Base-by-base conservation (phyloP, 2,888 invertebrate genomes). In the Dendrolimus pini region DNA sequence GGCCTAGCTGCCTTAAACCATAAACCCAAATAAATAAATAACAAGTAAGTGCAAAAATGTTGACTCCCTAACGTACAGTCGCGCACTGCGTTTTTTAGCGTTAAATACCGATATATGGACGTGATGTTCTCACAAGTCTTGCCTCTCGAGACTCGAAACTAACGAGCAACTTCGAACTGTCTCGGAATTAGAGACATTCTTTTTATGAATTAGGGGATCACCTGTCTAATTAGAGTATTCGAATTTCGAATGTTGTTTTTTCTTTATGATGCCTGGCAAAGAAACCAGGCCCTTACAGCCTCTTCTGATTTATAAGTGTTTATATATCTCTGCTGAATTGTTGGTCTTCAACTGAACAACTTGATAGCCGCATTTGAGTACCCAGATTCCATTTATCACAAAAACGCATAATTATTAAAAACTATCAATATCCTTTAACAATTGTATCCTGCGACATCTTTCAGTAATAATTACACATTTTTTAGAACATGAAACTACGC, bases 141-240 rank as follows among this genome's bases (percentile, higher is more conserved):
- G 47, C 0, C 47, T 47, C 47, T 47, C 47, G 47, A 47, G 47
- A 47, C 12, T 9, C 9, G 47, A 47, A 10, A 9, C 47, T 47
- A 47, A 47, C 47, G 47, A 47, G 47, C 47, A 9, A 12, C 12
- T 12, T 47, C 12, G 12, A 47, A 12, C 47, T 47, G 9, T 47
- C 47, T 71, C 70, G 79, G 78, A 81, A 80, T 78, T 80, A 82
- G 81, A 77, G 80, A 83, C 75, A 88, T 88, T 86, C 89, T 78
- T 81, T 80, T 77, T 77, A 70, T 77, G 85, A 87, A 89, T 89
- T 88, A 89, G 83, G 85, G 85, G 85, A 86, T 89, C 88, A 88
- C 88, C 89, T 89, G 89, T 86, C 88, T 87, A 88, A 89, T 89
- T 89, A 85, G 72, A 68, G 65, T 70, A 69, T 74, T 70, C 71